Conservation (phyloP, 2,888 invertebrate species). For the Pheosia gnoma region DNA sequence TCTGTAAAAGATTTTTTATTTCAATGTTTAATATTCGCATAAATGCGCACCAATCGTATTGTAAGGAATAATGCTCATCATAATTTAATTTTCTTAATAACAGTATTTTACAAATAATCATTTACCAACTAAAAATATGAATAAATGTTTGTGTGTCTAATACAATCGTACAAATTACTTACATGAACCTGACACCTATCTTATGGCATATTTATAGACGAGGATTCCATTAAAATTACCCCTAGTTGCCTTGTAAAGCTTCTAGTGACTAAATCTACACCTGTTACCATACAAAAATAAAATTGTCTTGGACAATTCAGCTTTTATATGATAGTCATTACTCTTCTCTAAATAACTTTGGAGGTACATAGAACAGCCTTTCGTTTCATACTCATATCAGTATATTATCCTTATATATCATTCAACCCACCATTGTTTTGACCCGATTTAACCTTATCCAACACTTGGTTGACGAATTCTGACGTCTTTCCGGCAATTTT, state of each 20-base stretch:
- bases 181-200: conserved; percentile 45
- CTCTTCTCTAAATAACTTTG: conserved; percentile 77
- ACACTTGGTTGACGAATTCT: conserved; percentile 96
- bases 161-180: conserved; percentile 12
- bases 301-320: conserved; percentile 77
- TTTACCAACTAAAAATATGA: no score
- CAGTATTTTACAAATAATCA: no score
- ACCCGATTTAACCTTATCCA: conserved; percentile 93
- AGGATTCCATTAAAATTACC: conserved; percentile 45
- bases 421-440: conserved; percentile 90
- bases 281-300: conserved; percentile 76
- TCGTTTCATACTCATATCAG: conserved; percentile 68
- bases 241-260: conserved; percentile 75
- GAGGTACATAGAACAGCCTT: conserved; percentile 84
- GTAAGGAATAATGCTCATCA: no score
- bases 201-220: conserved; percentile 51
- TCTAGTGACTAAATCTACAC: conserved; percentile 67
- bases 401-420: conserved; percentile 82
- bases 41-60: no score
- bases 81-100: no score
- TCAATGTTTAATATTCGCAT: no score
- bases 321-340: conserved; percentile 68
- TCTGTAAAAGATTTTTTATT: no score
- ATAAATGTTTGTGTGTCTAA: background rate
- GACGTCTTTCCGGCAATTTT: conserved; percentile 96